Evolutionary conservation across 2,113 vertebrate genomes (phyloP).

Genomic region (Syrrhaptes paradoxus): DNA sequence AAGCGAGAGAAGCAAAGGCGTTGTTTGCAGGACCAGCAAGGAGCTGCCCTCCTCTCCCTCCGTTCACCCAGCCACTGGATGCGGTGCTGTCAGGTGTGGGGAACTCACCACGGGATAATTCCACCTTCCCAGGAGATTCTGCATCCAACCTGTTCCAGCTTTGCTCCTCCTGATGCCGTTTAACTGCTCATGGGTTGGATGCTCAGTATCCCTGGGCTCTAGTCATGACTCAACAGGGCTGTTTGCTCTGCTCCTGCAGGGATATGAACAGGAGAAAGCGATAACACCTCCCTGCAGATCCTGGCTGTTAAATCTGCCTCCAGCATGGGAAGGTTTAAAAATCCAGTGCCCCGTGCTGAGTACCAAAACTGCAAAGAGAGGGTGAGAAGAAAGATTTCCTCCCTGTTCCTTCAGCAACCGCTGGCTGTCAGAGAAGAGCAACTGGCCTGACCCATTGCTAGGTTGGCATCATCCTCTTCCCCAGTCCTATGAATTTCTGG

Average conservation of each 20-base stretch:
- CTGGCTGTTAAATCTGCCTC: neutral
- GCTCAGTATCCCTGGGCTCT: neutral
- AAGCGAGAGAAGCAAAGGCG: neutral
- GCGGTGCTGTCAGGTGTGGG: neutral
- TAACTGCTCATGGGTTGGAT: neutral
- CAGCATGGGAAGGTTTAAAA: neutral
- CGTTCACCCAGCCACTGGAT: neutral
- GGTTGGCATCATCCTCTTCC: neutral
- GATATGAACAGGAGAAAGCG: neutral
- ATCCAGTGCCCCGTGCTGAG: neutral
- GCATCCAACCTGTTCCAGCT: neutral
- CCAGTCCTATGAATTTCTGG: neutral
- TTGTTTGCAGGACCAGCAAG: neutral
- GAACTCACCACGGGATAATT: neutral
- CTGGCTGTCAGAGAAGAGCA: neutral
- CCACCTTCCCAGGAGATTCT: neutral
- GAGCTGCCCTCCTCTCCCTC: neutral
- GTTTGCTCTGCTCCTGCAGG: neutral
- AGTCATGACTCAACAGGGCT: neutral
- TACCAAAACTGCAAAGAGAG: neutral
- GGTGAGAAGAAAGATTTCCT: neutral
- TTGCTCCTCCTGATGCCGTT: neutral
- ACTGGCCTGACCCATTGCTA: accelerated
- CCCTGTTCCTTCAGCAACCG: neutral
- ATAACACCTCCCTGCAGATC: neutral